Base-by-base conservation (phyloP, 2,113 vertebrate genomes). In the Lanius collurio region DNA sequence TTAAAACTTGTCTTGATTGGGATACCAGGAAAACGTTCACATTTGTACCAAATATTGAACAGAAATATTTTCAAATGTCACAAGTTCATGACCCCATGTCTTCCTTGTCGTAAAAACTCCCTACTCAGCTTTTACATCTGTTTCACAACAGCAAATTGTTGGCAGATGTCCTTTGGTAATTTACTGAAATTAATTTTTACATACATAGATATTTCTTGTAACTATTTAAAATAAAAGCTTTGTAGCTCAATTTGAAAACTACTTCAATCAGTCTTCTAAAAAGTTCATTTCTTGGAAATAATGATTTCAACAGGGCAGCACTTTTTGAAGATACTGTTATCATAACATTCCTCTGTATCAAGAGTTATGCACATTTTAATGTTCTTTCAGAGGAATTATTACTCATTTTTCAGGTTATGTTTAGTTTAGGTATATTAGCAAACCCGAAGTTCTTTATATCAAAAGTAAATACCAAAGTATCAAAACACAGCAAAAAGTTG, bases 91-190 rank as follows among this genome's bases (percentile, higher is more conserved):
- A 21, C 12, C 15, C 6, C 20, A 8, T 0, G 0, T 56, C 83
- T 53, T 83, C 20, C 31, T 49, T 18, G 33, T 10, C 28, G 55
- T 63, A n/a, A 57, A 60, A 77, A 10, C 7, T 18, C 64, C 39
- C 46, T 12, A 21, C 11, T 7, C 20, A 65, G n/a, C 31, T 90
- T 49, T 69, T n/a, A 44, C 26, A 44, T 41, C 44, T 23, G 9
- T n/a, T 76, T 57, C n/a, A 74, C 2, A 1, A 44, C 0, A 73
- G 31, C 4, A 35, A 86, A 50, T 0, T 18, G 26, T 26, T 65
- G 24, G 33, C 22, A 59, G 68, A 44, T 10, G 53, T 76, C 21
- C 44, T 69, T 39, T 1, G 0, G 26, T 19, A 46, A 89, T 55
- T 62, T 19, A 39, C 42, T 60, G 30, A 31, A 52, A 69, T 30